Conservation (phyloP, 1,140 invertebrate genomes). For the Macrobrachium rosenbergii region DNA sequence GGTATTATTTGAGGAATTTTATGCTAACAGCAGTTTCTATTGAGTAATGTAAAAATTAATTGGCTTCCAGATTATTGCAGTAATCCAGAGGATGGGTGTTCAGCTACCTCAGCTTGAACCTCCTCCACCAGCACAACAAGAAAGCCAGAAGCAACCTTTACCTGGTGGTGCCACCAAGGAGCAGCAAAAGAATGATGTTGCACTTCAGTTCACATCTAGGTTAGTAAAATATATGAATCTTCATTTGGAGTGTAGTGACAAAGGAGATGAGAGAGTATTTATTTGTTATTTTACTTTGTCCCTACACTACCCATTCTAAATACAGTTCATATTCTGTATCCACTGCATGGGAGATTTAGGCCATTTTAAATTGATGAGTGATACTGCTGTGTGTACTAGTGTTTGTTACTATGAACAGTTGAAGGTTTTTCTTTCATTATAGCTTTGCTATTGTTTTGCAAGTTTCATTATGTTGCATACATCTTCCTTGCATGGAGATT, state of each 20-base stretch:
- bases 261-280: neutral
- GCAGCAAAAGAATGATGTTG: neutral
- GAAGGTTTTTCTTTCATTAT: too few relatives aligned
- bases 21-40: too few relatives aligned
- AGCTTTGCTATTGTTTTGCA: too few relatives aligned
- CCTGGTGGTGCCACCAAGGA: neutral
- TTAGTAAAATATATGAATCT: neutral
- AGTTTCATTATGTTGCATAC: too few relatives aligned
- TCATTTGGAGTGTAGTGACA: too few relatives aligned
- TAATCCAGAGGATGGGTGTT: constrained; percentile 46
- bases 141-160: neutral
- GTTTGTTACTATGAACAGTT: too few relatives aligned
- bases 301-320: neutral
- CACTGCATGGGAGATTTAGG: too few relatives aligned
- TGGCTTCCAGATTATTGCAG: constrained; percentile 25
- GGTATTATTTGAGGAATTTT: too few relatives aligned
- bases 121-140: constrained; percentile 18
- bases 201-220: neutral
- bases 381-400: too few relatives aligned
- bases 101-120: constrained; percentile 29
- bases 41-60: neutral
- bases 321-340: neutral
- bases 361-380: too few relatives aligned
- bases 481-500: too few relatives aligned
- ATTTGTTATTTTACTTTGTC: neutral